Evolutionary conservation across 2,888 invertebrate species (phyloP).

Genomic region (Epirrhoe tristata): DNA sequence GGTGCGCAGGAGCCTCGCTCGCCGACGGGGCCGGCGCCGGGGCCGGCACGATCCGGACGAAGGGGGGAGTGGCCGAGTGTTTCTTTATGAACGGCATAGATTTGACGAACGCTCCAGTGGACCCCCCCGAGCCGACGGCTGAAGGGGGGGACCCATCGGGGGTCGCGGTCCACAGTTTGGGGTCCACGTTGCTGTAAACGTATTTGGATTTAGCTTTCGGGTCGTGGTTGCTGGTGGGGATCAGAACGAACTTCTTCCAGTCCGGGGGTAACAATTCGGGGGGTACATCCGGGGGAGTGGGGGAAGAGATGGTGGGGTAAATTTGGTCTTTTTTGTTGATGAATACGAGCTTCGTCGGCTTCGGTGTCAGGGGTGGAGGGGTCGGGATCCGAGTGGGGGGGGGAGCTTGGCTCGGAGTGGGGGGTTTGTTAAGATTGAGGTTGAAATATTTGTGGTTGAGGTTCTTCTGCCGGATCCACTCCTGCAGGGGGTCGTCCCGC

Average conservation of each 20-base stretch:
- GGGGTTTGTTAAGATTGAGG: slow-evolving; percentile 36
- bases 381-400: neutral
- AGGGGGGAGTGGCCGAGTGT: no score
- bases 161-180: neutral
- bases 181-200: neutral
- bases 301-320: neutral
- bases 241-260: neutral
- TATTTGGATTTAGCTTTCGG: neutral
- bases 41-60: no score
- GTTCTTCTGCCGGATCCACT: slow-evolving; percentile 46
- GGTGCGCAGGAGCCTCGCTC: no score
- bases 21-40: no score
- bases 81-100: no score
- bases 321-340: no score
- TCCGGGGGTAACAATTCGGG: neutral
- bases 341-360: neutral
- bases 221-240: neutral
- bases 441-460: slow-evolving; percentile 42
- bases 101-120: neutral
- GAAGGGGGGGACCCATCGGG: neutral
- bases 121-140: neutral
- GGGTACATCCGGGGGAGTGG: neutral
- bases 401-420: neutral
- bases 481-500: slow-evolving; percentile 26
- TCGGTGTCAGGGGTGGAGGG: neutral